These are phyloP conservation scores for Trogon surrucura DNA, from an alignment of 2,113 vertebrate species.

Conservation along the genomic window DNA sequence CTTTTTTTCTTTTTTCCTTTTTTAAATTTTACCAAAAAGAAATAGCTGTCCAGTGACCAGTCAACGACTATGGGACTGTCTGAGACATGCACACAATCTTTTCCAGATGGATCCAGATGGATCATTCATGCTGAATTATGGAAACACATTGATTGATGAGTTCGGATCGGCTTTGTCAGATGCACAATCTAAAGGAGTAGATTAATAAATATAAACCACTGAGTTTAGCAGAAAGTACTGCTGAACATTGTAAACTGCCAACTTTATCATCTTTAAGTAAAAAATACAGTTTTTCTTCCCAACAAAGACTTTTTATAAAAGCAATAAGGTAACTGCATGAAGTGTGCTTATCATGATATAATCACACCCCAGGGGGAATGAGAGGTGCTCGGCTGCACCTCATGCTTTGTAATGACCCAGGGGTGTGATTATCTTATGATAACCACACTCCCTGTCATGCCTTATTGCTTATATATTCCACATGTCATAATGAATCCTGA, in stretches of 20 bases:
- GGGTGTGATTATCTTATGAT: constrained; percentile 83
- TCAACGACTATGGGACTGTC: neutral
- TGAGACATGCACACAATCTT: neutral
- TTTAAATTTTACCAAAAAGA: neutral
- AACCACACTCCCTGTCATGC: constrained; percentile 80
- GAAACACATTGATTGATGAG: constrained; percentile 47
- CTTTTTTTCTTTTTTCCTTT: neutral
- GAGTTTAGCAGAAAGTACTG: constrained; percentile 58
- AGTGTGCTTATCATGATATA: constrained; percentile 73
- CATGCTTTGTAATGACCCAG: constrained; percentile 82
- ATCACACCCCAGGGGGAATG: constrained; percentile 80
- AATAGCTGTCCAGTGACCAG: neutral
- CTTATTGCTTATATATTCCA: constrained; percentile 82
- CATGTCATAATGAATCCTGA: constrained; percentile 82
- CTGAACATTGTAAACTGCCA: constrained; percentile 70
- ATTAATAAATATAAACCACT: constrained; percentile 57
- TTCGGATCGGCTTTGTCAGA: constrained; percentile 53
- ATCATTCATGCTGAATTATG: constrained; percentile 28
- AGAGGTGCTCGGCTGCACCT: constrained; percentile 72
- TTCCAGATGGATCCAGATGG: neutral
- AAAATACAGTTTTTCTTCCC: constrained; percentile 70
- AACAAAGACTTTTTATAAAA: constrained; percentile 78
- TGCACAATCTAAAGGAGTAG: constrained; percentile 47
- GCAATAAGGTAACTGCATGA: constrained; percentile 73
- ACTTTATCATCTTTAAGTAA: constrained; percentile 73